These are phyloP conservation scores for Rhabdomys dilectus DNA, from an alignment of 2,113 vertebrate genomes.

Conservation along the genomic window DNA sequence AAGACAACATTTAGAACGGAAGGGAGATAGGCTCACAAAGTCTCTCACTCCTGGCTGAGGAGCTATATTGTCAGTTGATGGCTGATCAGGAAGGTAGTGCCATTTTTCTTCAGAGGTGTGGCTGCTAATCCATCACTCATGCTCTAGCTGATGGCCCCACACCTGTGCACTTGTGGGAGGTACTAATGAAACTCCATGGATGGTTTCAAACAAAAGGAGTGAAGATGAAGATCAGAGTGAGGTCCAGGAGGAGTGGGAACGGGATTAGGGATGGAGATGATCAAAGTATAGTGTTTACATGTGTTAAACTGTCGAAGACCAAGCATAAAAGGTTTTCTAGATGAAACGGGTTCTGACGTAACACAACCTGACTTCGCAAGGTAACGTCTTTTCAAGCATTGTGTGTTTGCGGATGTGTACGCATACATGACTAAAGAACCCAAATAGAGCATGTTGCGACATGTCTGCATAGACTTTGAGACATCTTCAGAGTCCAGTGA, in stretches of 20 bases:
- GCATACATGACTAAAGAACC: not conserved
- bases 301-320: not conserved
- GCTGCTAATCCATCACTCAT: too few relatives aligned
- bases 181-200: not conserved
- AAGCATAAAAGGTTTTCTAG: not conserved
- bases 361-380: not conserved
- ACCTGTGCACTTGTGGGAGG: too few relatives aligned
- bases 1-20: not conserved
- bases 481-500: not conserved
- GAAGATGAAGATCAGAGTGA: not conserved
- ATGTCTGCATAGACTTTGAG: not conserved
- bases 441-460: fast-evolving
- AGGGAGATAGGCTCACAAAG: not conserved
- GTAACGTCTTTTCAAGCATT: not conserved
- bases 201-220: not conserved
- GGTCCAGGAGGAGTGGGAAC: not conserved
- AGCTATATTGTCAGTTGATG: not conserved
- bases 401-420: too few relatives aligned
- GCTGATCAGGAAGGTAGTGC: too few relatives aligned
- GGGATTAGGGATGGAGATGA: too few relatives aligned
- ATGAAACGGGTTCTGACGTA: not conserved
- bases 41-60: not conserved
- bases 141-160: too few relatives aligned
- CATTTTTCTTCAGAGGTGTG: not conserved
- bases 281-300: not conserved